These are phyloP conservation scores for Eriosoma lanigerum DNA, from an alignment of 1,140 invertebrate species.

Conservation along the genomic window DNA sequence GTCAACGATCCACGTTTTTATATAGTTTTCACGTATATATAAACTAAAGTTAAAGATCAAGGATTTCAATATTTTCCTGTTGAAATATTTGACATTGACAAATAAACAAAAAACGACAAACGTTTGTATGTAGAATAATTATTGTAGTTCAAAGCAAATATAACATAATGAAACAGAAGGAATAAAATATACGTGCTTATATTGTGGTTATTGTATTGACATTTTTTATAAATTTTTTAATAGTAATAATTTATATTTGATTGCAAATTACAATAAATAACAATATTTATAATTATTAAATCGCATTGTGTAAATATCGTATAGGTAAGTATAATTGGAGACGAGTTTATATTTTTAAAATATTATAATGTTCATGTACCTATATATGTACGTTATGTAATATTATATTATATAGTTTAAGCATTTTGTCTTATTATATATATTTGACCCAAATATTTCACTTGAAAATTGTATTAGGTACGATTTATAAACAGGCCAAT, in stretches of 20 bases:
- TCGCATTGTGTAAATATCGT: background rate
- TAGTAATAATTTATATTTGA: too few species aligned
- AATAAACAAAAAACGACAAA: background rate
- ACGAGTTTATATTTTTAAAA: background rate
- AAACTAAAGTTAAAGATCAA: background rate
- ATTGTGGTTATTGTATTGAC: background rate
- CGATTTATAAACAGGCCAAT: too few species aligned
- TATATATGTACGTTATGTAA: background rate
- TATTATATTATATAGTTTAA: background rate
- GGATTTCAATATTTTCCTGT: background rate
- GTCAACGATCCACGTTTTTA: background rate
- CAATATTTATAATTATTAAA: background rate
- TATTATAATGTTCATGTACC: background rate
- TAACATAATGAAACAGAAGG: background rate
- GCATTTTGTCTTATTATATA: background rate
- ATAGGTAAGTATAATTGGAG: conserved; percentile 15
- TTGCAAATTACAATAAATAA: background rate
- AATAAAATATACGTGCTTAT: background rate
- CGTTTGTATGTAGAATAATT: too few species aligned
- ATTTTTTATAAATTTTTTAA: too few species aligned
- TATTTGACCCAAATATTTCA: conserved; percentile 24
- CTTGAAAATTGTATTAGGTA: too few species aligned
- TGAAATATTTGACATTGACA: background rate
- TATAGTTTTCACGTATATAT: background rate
- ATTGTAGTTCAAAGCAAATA: background rate